A percentile compares a stretch with the other conserved stretches of the same genome.
Conservation (phyloP, 2,888 invertebrate species). For the Timandra comae region DNA sequence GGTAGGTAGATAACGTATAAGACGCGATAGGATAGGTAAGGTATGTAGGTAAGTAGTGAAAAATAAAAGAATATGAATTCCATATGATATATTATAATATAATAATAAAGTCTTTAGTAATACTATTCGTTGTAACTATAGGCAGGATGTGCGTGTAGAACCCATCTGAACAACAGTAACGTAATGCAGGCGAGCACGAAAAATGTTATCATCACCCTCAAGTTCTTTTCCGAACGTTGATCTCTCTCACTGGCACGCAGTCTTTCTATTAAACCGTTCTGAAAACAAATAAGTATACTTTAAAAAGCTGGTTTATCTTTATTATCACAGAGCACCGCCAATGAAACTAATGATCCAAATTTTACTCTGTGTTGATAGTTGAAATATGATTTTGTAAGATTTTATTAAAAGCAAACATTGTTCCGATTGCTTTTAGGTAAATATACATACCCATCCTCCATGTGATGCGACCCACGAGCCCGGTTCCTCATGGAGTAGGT, state of each 20-base stretch:
- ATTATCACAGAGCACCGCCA: too few species aligned
- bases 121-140: slow-evolving; percentile 31
- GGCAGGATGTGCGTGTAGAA: slow-evolving; percentile 52
- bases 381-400: too few species aligned
- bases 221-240: slow-evolving; percentile 57
- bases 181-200: slow-evolving; percentile 51
- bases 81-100: too few species aligned
- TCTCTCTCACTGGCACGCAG: slow-evolving; percentile 63
- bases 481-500: slow-evolving; percentile 85
- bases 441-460: slow-evolving; percentile 92
- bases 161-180: slow-evolving; percentile 59
- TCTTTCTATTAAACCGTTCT: slow-evolving; percentile 65
- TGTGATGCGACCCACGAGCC: slow-evolving; percentile 89
- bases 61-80: too few species aligned
- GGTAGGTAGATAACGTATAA: too few species aligned
- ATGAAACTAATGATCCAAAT: too few species aligned
- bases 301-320: too few species aligned
- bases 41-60: too few species aligned
- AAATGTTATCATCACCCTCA: slow-evolving; percentile 55
- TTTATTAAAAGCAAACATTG: too few species aligned
- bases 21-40: too few species aligned
- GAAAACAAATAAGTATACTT: slow-evolving; percentile 28
- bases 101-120: slow-evolving; percentile 4
- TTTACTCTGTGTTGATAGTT: too few species aligned
- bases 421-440: too few species aligned